Percentiles rank a stretch among this genome's conserved stretches.
phyloP scores from a whole-genome alignment of 2,797 vertebrate species.

The Kryptolebias ocellatus region DNA sequence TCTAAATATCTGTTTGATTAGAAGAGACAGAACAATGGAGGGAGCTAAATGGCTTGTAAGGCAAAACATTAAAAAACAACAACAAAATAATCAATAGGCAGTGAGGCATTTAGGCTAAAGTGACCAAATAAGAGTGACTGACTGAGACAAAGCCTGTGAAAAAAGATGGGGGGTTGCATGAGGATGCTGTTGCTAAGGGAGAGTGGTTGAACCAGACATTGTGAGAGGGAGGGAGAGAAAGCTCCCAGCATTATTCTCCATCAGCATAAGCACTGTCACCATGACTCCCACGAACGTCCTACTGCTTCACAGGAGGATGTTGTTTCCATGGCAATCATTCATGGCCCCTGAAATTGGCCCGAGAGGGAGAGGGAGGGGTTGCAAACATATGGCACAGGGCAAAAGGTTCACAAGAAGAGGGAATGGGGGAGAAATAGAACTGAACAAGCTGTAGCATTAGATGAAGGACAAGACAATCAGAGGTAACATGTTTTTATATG shows the following conservation, averaged over 20 bases:
- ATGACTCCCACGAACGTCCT: constrained; percentile 70
- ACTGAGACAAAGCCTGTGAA: constrained; percentile 46
- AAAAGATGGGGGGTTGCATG: constrained; percentile 40
- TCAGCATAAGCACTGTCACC: constrained; percentile 79
- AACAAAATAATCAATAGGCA: constrained; percentile 21
- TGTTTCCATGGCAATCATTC: constrained; percentile 86
- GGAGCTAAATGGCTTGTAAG: constrained; percentile 18
- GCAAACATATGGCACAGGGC: constrained; percentile 64
- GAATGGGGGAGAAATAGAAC: not conserved
- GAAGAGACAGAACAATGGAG: constrained; percentile 12
- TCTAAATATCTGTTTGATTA: not conserved
- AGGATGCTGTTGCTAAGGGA: constrained; percentile 80
- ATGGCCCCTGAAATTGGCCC: constrained; percentile 64
- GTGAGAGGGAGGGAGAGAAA: constrained; percentile 41
- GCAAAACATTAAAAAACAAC: constrained; percentile 13
- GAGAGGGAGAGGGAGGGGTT: constrained; percentile 35
- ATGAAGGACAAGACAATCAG: constrained; percentile 38
- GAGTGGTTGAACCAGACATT: constrained; percentile 58
- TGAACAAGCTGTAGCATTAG: constrained; percentile 9
- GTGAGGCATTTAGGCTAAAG: constrained; percentile 29
- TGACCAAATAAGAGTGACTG: constrained; percentile 52
- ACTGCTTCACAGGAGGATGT: constrained; percentile 76
- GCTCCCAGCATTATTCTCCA: constrained; percentile 79
- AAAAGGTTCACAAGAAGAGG: constrained; percentile 32
- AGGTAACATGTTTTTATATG: constrained; percentile 8